Percentiles rank a stretch among this genome's conserved stretches.
Evolutionary conservation across 1,140 invertebrate species (phyloP).

Genomic region (Macrotrachela quadricornifera): DNA sequence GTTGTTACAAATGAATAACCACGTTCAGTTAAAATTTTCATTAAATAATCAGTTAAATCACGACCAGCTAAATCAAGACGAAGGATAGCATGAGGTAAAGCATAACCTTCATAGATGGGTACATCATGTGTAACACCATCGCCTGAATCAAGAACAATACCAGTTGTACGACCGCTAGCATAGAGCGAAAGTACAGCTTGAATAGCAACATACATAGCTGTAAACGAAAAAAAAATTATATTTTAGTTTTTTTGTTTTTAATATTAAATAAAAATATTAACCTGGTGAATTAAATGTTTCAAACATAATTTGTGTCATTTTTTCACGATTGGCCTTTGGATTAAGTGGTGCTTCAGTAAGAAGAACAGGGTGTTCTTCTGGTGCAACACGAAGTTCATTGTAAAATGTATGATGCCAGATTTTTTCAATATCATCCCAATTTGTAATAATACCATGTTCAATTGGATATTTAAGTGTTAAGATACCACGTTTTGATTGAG

Average conservation of each 20-base stretch:
- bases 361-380: slow-evolving; percentile 14
- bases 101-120: slow-evolving; percentile 68
- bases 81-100: slow-evolving; percentile 54
- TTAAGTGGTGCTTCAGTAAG: slow-evolving; percentile 11
- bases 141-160: slow-evolving; percentile 71
- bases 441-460: slow-evolving; percentile 10
- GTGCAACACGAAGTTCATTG: slow-evolving; percentile 15
- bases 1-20: slow-evolving; percentile 86
- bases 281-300: slow-evolving; percentile 18
- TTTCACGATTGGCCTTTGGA: slow-evolving; percentile 10
- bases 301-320: slow-evolving; percentile 36
- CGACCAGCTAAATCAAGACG: slow-evolving; percentile 73
- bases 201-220: slow-evolving; percentile 34
- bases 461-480: slow-evolving; percentile 8
- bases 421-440: slow-evolving; percentile 13
- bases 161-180: slow-evolving; percentile 77
- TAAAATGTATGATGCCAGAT: slow-evolving; percentile 11
- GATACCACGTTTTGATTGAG: slow-evolving; percentile 8
- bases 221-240: slow-evolving; percentile 13
- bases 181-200: slow-evolving; percentile 74
- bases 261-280: not conserved
- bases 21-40: slow-evolving; percentile 85
- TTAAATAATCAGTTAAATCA: slow-evolving; percentile 81
- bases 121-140: slow-evolving; percentile 86
- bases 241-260: too few species aligned